Evolutionary conservation across 2,888 invertebrate species (phyloP), one percentile per base, ranked within the genome.

Genomic region (Alsophila aescularia): DNA sequence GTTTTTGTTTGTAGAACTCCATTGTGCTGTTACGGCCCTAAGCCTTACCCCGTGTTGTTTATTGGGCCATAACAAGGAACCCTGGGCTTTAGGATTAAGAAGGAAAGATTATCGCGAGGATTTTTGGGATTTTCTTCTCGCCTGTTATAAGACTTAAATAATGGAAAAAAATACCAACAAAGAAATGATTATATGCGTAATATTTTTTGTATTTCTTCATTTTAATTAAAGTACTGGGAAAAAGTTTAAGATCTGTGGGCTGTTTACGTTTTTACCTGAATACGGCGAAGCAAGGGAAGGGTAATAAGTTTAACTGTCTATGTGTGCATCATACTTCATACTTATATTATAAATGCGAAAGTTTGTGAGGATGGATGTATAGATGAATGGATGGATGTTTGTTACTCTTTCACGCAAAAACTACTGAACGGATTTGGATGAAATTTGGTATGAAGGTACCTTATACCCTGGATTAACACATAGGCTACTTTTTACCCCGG

Each of bases 11-110:
- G n/a, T n/a, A n/a, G n/a, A 14, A 8, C 1, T 52, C 10, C 12
- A 36, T 43, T 53, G 39, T 49, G 49, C 34, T 44, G 53, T 34
- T 45, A 35, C 54, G 60, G 64, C 55, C 56, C 50, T 58, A 58
- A 62, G 62, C 62, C 49, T 45, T 58, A 56, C 50, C 50, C 50
- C 47, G 61, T 63, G 59, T 66, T 66, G 63, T 66, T 66, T 64
- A 66, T 66, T 61, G 63, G 58, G 58, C 61, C 56, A 58, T 66
- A 62, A 66, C 65, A 63, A 64, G 63, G 57, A 66, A 61, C 61
- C 54, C 61, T 61, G 61, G 61, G 45, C 50, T 42, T 63, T 48
- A 59, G 63, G 65, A 63, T 66, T 66, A 64, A 62, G 63, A 59
- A 62, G 50, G 48, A 61, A 56, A 63, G 66, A 66, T 66, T 66